Evolutionary conservation across 2,113 vertebrate species (phyloP).

Genomic region (Dicerorhinus sumatrensis): DNA sequence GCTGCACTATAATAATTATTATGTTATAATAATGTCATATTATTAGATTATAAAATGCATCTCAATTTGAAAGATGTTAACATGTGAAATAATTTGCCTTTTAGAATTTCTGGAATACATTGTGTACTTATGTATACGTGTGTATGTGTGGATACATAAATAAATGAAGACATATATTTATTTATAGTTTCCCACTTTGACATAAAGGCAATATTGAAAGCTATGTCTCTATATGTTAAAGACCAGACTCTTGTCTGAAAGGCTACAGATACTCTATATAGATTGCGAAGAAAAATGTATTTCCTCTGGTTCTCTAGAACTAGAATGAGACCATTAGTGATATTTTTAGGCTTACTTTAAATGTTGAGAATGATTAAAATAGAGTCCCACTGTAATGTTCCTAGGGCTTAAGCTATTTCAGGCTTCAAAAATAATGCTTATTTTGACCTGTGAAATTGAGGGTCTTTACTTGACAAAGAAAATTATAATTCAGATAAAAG

Average conservation of each 20-base stretch:
- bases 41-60: not conserved
- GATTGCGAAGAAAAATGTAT: not conserved
- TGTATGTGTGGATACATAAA: not conserved
- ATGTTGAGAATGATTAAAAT: not conserved
- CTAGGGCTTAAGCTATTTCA: not conserved
- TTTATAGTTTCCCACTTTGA: not conserved
- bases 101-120: slow-evolving; percentile 22
- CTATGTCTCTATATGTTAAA: not conserved
- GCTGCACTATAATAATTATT: not conserved
- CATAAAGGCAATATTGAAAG: not conserved
- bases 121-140: not conserved
- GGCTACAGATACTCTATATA: not conserved
- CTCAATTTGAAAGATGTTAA: not conserved
- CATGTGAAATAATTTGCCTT: not conserved
- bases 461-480: slow-evolving; percentile 33
- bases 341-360: slow-evolving; percentile 22
- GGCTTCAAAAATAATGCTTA: not conserved
- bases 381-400: not conserved
- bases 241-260: not conserved
- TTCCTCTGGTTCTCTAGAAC: not conserved
- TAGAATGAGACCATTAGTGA: not conserved
- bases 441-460: slow-evolving; percentile 50
- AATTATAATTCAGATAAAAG: not conserved
- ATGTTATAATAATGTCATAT: not conserved
- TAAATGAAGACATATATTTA: not conserved